Conservation (phyloP, 2,113 vertebrate species). For the Siphamia tubifer region DNA sequence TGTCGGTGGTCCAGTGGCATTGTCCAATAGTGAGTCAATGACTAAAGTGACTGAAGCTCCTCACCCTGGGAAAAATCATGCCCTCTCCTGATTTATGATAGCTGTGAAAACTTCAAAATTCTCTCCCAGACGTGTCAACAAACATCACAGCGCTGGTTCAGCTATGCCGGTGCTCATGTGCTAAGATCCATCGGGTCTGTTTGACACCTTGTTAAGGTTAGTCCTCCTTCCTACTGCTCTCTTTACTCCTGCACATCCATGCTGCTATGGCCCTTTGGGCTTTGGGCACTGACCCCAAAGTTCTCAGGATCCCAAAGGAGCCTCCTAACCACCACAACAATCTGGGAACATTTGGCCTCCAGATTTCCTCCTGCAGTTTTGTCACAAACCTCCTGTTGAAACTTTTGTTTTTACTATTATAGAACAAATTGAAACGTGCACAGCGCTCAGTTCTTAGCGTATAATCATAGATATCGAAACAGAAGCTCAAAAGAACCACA, state of each 20-base stretch:
- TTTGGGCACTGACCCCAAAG: constrained; percentile 59
- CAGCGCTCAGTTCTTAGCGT: background rate
- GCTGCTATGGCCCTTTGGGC: constrained; percentile 45
- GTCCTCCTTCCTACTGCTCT: constrained; percentile 35
- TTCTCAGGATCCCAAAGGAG: constrained; percentile 34
- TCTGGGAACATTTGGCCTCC: constrained; percentile 68
- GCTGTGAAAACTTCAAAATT: constrained; percentile 74
- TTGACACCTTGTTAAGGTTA: constrained; percentile 72
- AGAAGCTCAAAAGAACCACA: background rate
- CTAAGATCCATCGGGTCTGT: constrained; percentile 65
- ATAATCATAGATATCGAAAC: background rate
- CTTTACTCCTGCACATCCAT: constrained; percentile 23
- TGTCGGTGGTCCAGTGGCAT: background rate
- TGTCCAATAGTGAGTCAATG: constrained; percentile 9
- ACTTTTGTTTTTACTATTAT: constrained; percentile 8
- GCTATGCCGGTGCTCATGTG: constrained; percentile 55
- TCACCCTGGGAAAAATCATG: constrained; percentile 72
- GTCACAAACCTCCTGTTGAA: constrained; percentile 8
- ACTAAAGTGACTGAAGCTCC: too few relatives aligned
- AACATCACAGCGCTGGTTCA: constrained; percentile 75
- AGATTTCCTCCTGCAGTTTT: constrained; percentile 26
- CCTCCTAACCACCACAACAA: constrained; percentile 42
- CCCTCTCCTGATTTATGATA: constrained; percentile 69
- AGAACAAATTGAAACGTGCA: constrained; percentile 6
- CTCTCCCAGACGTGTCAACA: constrained; percentile 76